Percentiles rank a stretch among this genome's conserved stretches.
Evolutionary conservation across 1,140 invertebrate genomes (phyloP).

Genomic region (Asobara japonica): DNA sequence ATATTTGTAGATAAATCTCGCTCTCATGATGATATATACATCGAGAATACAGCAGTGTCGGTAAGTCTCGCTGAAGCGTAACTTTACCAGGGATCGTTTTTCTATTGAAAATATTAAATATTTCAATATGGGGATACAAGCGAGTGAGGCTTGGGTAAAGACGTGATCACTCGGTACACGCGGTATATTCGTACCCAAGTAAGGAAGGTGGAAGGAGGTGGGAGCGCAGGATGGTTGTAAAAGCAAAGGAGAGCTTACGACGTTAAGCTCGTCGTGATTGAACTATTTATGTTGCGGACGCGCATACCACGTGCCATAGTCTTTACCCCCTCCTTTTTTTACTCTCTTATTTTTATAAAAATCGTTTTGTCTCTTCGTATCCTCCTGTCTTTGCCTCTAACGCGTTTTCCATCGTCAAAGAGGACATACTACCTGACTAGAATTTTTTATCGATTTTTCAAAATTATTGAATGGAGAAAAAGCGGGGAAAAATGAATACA

Average conservation of each 20-base stretch:
- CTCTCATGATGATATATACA: too few species aligned
- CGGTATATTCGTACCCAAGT: background rate
- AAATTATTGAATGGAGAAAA: background rate
- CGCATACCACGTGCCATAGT: background rate
- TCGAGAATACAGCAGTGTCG: too few species aligned
- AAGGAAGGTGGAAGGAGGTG: background rate
- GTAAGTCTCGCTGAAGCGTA: background rate
- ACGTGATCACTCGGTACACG: background rate
- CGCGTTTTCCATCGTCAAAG: constrained; percentile 2
- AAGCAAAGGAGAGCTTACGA: constrained; percentile 39
- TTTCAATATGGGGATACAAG: constrained; percentile 42
- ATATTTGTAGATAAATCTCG: too few species aligned
- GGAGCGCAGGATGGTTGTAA: background rate
- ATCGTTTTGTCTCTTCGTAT: background rate
- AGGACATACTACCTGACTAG: background rate
- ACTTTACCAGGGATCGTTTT: constrained; percentile 38
- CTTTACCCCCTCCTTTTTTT: background rate
- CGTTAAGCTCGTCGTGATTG: constrained; percentile 51
- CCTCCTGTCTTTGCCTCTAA: background rate
- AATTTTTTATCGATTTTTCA: background rate
- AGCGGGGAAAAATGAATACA: background rate
- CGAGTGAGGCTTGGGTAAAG: constrained; percentile 1
- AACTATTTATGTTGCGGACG: constrained; percentile 48
- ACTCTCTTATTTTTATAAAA: background rate
- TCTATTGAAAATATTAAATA: constrained; percentile 49